These are phyloP conservation scores for Deilephila elpenor DNA, from an alignment of 2,888 invertebrate genomes.

Conservation along the genomic window DNA sequence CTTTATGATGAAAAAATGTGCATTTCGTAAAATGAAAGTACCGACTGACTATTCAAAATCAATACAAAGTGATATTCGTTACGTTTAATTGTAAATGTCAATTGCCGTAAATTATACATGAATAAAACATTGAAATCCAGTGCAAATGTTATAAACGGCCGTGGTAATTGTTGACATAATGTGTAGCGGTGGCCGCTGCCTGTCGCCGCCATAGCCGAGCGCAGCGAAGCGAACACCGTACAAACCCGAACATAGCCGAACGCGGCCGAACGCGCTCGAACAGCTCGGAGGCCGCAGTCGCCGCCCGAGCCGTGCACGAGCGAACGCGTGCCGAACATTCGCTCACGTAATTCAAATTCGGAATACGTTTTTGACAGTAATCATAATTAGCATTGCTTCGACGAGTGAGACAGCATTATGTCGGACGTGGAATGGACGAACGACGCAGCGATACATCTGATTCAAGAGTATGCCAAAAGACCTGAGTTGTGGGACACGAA, in stretches of 20 bases:
- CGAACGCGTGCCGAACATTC: constrained; percentile 58
- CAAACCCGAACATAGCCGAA: constrained; percentile 49
- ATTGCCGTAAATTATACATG: constrained; percentile 5
- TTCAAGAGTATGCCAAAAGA: constrained; percentile 61
- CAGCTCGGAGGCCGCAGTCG: constrained; percentile 42
- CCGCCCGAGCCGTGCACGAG: constrained; percentile 40
- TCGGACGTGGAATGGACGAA: constrained; percentile 68
- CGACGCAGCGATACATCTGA: constrained; percentile 58
- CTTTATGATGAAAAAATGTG: too few relatives aligned
- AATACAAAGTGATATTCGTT: background rate
- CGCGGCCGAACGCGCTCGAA: constrained; percentile 47
- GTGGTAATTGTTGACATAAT: background rate
- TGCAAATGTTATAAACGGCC: background rate
- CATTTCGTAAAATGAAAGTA: background rate
- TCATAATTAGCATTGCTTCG: constrained; percentile 8
- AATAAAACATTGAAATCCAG: constrained; percentile 14
- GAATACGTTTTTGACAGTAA: background rate
- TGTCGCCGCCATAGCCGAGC: constrained; percentile 19
- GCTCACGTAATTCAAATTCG: constrained; percentile 11
- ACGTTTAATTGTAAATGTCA: background rate
- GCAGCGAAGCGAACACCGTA: constrained; percentile 45
- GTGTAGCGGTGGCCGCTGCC: background rate
- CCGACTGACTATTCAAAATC: background rate
- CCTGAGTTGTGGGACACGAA: constrained; percentile 67
- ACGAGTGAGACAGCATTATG: constrained; percentile 46